phyloP scores from a whole-genome alignment of 1,140 invertebrate genomes.

The Oscheius sp. region DNA sequence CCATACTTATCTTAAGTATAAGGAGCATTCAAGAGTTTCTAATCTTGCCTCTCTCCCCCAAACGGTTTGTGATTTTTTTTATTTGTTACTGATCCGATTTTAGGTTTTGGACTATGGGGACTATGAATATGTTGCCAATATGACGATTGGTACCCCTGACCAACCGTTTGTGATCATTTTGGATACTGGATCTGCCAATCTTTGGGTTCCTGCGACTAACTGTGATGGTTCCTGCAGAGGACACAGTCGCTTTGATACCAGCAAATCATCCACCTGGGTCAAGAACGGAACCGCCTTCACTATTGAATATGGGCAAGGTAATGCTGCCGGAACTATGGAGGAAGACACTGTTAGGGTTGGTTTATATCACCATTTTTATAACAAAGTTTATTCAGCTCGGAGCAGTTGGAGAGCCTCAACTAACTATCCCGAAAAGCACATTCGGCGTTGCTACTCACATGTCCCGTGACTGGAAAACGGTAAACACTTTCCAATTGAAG shows the following conservation, averaged over 20 bases:
- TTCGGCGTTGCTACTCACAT: conserved; percentile 33
- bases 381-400: conserved; percentile 16
- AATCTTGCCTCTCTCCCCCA: neutral
- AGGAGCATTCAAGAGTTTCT: neutral
- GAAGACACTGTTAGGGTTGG: conserved; percentile 22
- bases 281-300: conserved; percentile 6
- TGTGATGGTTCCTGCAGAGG: conserved; percentile 17
- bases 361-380: neutral
- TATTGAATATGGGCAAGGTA: conserved; percentile 17
- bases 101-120: conserved; percentile 28
- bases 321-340: neutral
- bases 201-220: conserved; percentile 22
- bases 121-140: conserved; percentile 30
- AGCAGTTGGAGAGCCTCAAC: conserved; percentile 12
- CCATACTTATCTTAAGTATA: conserved; percentile 10
- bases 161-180: conserved; percentile 26
- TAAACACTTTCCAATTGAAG: neutral
- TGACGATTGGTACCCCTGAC: conserved; percentile 30
- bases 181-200: conserved; percentile 35
- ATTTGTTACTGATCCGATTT: neutral
- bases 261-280: conserved; percentile 12
- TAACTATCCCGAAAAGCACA: conserved; percentile 25
- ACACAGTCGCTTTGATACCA: conserved; percentile 4
- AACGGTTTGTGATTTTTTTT: neutral
- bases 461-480: conserved; percentile 9